Percentiles rank a stretch among this genome's conserved stretches.
Conservation (phyloP, 2,113 vertebrate species). For the Passer montanus region DNA sequence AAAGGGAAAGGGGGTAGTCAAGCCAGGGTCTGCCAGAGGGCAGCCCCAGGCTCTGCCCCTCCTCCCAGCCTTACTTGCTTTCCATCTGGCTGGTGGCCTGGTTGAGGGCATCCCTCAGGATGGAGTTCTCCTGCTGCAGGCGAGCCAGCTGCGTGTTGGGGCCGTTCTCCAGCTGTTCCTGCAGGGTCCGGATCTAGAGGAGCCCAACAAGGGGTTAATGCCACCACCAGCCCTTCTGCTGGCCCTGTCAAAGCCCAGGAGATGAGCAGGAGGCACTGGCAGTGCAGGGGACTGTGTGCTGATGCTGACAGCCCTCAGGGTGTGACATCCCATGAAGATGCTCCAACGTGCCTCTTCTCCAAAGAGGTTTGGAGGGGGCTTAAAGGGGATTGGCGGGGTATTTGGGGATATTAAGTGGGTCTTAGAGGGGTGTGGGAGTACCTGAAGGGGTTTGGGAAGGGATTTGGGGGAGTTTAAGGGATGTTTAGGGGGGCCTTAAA, state of each 20-base stretch:
- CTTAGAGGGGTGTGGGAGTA: background rate
- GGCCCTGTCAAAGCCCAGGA: fast-evolving
- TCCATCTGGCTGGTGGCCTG: constrained; percentile 17
- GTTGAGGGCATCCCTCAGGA: constrained; percentile 18
- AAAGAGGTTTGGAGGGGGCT: background rate
- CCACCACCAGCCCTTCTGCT: background rate
- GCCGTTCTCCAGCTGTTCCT: constrained; percentile 91
- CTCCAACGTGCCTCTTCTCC: fast-evolving
- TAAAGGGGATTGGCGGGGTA: too few species aligned
- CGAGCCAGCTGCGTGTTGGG: constrained; percentile 28
- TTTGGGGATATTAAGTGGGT: background rate
- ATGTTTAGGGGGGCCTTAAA: background rate
- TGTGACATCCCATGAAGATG: background rate
- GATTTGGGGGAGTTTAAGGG: background rate
- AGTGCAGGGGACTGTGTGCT: background rate
- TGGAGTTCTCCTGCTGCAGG: constrained; percentile 26
- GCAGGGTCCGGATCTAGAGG: constrained; percentile 83
- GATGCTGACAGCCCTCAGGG: background rate
- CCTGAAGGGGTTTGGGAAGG: background rate
- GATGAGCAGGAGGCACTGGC: background rate
- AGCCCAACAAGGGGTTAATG: background rate
- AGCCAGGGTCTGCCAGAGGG: background rate
- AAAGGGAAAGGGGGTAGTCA: background rate
- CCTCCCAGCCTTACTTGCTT: background rate
- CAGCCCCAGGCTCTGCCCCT: background rate